A percentile compares a stretch with the other conserved stretches of the same genome.
Evolutionary conservation across 2,113 vertebrate species (phyloP).

Genomic region (Brachirus orientalis): DNA sequence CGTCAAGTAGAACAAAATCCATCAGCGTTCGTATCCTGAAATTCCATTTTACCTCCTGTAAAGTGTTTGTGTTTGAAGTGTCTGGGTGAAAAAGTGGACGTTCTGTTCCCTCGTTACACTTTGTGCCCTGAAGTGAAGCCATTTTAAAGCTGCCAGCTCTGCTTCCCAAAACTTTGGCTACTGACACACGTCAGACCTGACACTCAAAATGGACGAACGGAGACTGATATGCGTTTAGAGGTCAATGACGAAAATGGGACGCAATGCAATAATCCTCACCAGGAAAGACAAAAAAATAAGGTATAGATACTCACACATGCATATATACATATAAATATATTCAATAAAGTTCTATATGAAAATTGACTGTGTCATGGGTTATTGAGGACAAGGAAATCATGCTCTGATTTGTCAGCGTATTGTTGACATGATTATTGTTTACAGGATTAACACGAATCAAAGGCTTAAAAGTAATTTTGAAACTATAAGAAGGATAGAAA

Average conservation of each 20-base stretch:
- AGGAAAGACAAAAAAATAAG: conserved; percentile 69
- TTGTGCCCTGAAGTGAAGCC: not conserved
- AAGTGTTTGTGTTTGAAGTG: conserved; percentile 5
- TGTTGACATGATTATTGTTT: too few relatives aligned
- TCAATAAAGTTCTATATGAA: conserved; percentile 80
- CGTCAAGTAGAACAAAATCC: too few relatives aligned
- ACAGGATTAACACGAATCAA: too few relatives aligned
- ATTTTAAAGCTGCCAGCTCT: not conserved
- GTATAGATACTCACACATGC: conserved; percentile 56
- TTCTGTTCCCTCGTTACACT: conserved; percentile 3
- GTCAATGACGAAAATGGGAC: conserved; percentile 56
- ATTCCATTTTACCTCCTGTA: conserved; percentile 1
- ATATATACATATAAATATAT: conserved; percentile 73
- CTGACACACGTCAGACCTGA: conserved; percentile 42
- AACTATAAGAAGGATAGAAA: too few relatives aligned
- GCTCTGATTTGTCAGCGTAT: too few relatives aligned
- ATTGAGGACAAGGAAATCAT: too few relatives aligned
- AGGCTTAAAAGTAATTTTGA: too few relatives aligned
- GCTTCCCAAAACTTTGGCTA: conserved; percentile 44
- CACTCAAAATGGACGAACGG: conserved; percentile 21
- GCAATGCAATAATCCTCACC: conserved; percentile 79
- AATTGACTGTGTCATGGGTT: not conserved
- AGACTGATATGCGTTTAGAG: too few relatives aligned
- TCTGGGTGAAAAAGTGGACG: too few relatives aligned
- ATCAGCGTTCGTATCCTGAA: too few relatives aligned